A percentile compares a stretch with the other conserved stretches of the same genome.
Conservation (phyloP, 2,113 vertebrate genomes). For the Alces alces region DNA sequence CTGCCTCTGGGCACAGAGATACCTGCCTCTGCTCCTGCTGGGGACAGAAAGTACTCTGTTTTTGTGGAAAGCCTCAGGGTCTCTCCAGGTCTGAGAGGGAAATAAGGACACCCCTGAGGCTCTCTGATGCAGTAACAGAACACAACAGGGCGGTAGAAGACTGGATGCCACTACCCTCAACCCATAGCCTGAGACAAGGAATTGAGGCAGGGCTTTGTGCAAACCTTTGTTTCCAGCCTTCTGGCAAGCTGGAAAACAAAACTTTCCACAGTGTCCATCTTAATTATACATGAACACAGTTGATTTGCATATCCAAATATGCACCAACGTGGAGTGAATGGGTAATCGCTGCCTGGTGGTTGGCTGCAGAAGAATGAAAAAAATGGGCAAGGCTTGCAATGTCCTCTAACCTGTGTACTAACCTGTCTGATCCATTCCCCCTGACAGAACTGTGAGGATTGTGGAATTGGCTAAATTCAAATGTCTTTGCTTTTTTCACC, state of each 20-base stretch:
- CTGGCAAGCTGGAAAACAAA: constrained; percentile 53
- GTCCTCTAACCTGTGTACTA: neutral
- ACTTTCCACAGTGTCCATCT: constrained; percentile 62
- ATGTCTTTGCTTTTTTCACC: neutral
- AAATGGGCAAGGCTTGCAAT: neutral
- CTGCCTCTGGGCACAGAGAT: neutral
- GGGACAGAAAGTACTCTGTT: neutral
- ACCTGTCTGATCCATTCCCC: neutral
- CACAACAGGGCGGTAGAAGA: neutral
- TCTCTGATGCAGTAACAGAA: neutral
- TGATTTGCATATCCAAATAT: constrained; percentile 62
- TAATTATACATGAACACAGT: constrained; percentile 59
- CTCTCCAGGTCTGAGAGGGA: neutral
- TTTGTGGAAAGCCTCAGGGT: neutral
- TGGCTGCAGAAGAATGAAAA: neutral
- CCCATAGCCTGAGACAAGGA: neutral
- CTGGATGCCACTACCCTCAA: neutral
- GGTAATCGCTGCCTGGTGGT: constrained; percentile 1
- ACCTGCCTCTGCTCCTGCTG: neutral
- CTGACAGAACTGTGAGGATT: neutral
- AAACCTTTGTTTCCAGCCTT: constrained; percentile 41
- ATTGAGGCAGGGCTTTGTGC: neutral
- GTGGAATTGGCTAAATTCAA: neutral
- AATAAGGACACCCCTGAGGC: neutral
- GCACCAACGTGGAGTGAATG: neutral